Evolutionary conservation across 2,113 vertebrate genomes (phyloP).

Genomic region (Axis porcinus): DNA sequence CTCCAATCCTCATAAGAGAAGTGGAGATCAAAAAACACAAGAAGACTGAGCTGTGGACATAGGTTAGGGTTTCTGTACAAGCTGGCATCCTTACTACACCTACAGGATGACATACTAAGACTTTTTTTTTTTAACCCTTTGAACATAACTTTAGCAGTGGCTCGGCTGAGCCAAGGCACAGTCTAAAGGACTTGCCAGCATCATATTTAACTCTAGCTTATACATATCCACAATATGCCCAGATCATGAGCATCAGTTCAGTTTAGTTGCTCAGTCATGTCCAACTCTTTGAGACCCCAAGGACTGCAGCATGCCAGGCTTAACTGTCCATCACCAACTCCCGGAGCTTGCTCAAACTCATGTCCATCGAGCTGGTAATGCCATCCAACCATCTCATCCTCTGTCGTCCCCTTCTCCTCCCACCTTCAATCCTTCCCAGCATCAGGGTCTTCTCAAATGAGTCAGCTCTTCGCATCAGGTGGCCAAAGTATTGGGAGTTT

Average conservation of each 20-base stretch:
- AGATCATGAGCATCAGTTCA: background rate
- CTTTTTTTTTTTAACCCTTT: background rate
- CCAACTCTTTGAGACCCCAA: background rate
- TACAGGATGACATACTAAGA: background rate
- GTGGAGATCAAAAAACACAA: background rate
- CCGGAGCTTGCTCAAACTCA: background rate
- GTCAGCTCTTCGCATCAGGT: background rate
- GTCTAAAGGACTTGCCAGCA: background rate
- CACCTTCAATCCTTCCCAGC: background rate
- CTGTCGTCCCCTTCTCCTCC: background rate
- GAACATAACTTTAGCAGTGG: background rate
- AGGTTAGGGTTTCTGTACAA: background rate
- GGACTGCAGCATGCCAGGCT: background rate
- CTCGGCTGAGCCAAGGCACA: background rate
- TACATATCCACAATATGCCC: background rate
- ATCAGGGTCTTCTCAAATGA: background rate
- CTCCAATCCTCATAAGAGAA: background rate
- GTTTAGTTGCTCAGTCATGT: background rate
- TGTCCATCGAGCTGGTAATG: background rate
- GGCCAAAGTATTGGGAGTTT: background rate
- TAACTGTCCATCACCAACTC: background rate
- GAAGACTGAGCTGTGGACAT: background rate
- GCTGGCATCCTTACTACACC: background rate
- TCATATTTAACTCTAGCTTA: background rate
- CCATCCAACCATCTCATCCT: background rate